Evolutionary conservation across 2,797 vertebrate species (phyloP), one percentile per base, ranked within the genome.

Genomic region (Liasis olivaceus): DNA sequence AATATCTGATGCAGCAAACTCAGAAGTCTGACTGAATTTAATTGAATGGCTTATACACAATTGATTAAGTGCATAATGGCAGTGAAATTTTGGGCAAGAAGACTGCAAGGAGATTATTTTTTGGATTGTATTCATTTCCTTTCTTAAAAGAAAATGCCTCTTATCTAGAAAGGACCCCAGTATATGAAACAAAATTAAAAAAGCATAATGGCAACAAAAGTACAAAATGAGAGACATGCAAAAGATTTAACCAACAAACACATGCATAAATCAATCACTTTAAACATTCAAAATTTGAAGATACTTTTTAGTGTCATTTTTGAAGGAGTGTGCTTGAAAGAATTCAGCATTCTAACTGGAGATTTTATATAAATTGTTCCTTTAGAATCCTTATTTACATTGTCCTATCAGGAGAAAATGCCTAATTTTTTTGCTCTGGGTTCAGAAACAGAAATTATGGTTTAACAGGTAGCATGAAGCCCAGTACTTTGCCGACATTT

Each of bases 361-460:
- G 69, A 36, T 72, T 42, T 24, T 13, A 6, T n/a, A 56, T 89
- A 31, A 7, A 72, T 69, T 89, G 22, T 77, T 77, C 64, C 5
- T 81, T 15, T 90, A 77, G 58, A 77, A 11, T 58, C 0, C 31
- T 26, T 42, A 77, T 81, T 58, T 14, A 1, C 59, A 81, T 59
- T 59, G 59, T 81, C 81, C 56, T 90, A 59, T 77, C 12, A 90
- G 54, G 69, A 28, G 56, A 36, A 11, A 47, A 69, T 87, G 54
- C 20, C 64, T 64, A 51, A 86, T n/a, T 20, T 66, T 56, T 58
- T 59, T 7, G 4, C 87, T 90, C 90, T 66, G 87, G 88, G 60
- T 42, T 86, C 77, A 87, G 87, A 9, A 92, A 90, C 11, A 85
- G 56, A 95, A 31, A 72, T 31, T 3, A 87, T 93, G 66, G 62